phyloP scores from a whole-genome alignment of 2,888 invertebrate genomes.

The Dryobotodes eremita region DNA sequence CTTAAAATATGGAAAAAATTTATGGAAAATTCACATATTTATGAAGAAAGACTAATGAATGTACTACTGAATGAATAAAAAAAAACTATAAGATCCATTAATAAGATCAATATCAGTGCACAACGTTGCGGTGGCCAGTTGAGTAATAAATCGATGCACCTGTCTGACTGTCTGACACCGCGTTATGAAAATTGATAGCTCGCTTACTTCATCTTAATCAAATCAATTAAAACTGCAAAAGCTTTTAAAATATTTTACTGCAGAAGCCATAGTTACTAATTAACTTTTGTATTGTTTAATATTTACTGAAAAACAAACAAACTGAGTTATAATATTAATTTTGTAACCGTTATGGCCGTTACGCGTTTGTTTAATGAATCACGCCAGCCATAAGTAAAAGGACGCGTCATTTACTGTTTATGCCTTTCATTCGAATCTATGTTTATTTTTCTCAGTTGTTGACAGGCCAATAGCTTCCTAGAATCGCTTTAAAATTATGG shows the following conservation, averaged over 20 bases:
- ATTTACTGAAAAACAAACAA: background rate
- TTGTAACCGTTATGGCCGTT: constrained; percentile 29
- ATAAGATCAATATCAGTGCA: constrained; percentile 27
- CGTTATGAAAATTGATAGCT: constrained; percentile 36
- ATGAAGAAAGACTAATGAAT: background rate
- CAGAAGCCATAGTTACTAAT: background rate
- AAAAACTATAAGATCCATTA: constrained; percentile 14
- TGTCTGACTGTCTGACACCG: constrained; percentile 30
- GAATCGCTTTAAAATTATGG: constrained; percentile 52
- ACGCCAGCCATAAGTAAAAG: constrained; percentile 41
- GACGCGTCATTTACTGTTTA: constrained; percentile 56
- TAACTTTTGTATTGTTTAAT: background rate
- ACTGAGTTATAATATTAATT: constrained; percentile 13
- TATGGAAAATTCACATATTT: constrained; percentile 1
- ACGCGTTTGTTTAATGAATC: constrained; percentile 50
- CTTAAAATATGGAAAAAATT: background rate
- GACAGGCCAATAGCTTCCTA: constrained; percentile 62
- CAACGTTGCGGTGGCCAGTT: constrained; percentile 21
- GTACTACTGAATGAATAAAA: too few relatives aligned
- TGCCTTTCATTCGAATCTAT: constrained; percentile 56
- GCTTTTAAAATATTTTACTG: constrained; percentile 20
- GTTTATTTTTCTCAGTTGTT: constrained; percentile 61
- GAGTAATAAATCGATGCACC: constrained; percentile 43
- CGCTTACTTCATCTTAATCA: constrained; percentile 17
- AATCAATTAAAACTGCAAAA: constrained; percentile 32